phyloP scores from a whole-genome alignment of 2,113 vertebrate genomes.

The Thalassarche chlororhynchos region DNA sequence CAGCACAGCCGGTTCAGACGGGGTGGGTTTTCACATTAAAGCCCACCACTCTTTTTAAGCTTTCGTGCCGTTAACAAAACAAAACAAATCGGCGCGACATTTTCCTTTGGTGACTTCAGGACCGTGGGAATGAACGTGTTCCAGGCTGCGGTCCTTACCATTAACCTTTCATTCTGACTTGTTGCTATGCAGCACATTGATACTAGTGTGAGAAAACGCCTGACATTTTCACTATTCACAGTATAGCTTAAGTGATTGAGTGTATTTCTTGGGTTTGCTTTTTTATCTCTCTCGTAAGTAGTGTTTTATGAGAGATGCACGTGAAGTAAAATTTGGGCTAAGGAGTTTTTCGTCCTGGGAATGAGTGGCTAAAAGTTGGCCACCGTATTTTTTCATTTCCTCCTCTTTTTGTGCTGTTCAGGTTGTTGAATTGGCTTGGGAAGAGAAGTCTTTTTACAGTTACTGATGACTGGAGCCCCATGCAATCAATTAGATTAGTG shows the following conservation, averaged over 20 bases:
- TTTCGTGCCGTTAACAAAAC: not conserved
- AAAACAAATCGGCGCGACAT: not conserved
- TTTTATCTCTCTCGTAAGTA: not conserved
- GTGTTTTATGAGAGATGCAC: not conserved
- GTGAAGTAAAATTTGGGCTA: not conserved
- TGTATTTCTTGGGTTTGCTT: not conserved
- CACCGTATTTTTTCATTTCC: not conserved
- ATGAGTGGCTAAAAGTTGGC: not conserved
- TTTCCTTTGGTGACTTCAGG: conserved; percentile 33
- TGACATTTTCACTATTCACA: not conserved
- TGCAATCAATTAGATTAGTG: conserved; percentile 39
- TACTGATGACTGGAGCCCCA: not conserved
- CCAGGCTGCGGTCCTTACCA: not conserved
- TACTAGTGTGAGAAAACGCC: conserved; percentile 26
- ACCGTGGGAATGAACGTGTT: conserved; percentile 39
- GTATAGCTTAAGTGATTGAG: not conserved
- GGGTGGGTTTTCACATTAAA: not conserved
- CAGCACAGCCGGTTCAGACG: not conserved
- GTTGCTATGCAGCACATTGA: conserved; percentile 48
- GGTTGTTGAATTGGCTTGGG: not conserved
- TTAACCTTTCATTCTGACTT: conserved; percentile 58
- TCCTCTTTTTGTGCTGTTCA: not conserved
- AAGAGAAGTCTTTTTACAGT: conserved; percentile 7
- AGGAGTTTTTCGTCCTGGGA: not conserved
- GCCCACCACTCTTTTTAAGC: not conserved